Base-by-base conservation (phyloP, 2,113 vertebrate species). In the Chloroceryle aenea region DNA sequence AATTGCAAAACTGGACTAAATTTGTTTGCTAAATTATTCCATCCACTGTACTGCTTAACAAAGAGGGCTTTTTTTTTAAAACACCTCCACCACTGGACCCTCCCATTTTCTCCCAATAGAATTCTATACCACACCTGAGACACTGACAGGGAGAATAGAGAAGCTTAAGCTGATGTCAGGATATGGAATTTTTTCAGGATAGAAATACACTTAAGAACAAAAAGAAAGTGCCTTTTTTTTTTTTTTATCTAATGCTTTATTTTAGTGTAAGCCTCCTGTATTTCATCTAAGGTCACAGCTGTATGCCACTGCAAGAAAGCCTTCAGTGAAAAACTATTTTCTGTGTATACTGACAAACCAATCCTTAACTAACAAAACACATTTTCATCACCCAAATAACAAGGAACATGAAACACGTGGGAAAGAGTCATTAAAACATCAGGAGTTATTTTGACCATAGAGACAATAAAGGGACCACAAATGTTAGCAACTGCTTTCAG, bases 111-210 rank as follows among this genome's bases (percentile, higher is more conserved):
- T 53, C n/a, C 26, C 22, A 50, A 34, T 10, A 27, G 19, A 47
- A 25, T 2, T 2, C 19, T 58, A 42, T 25, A n/a, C 36, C 58
- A 43, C 45, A 45, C 8, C 52, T 2, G 6, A 68, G 18, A 48
- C 0, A 0, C 20, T 48, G 9, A 43, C 4, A 4, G 38, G 64
- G 21, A 59, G 2, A 34, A 11, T 1, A 45, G 9, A 69, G 47
- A 82, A 74, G 38, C 48, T 36, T 56, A 55, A 74, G 42, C 23
- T 74, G 20, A 77, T n/a, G 17, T 34, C 40, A 34, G 0, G 0
- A 34, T 12, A 52, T 8, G 64, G 19, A 53, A 7, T 17, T 13
- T 55, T 81, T 69, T 81, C 10, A 32, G 64, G n/a, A n/a, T 26
- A 14, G 15, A 87, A 87, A 81, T 25, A 81, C 12, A 53, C 22